Evolutionary conservation across 2,888 invertebrate species (phyloP), one percentile per base, ranked within the genome.

Genomic region (Yponomeuta sedellus): DNA sequence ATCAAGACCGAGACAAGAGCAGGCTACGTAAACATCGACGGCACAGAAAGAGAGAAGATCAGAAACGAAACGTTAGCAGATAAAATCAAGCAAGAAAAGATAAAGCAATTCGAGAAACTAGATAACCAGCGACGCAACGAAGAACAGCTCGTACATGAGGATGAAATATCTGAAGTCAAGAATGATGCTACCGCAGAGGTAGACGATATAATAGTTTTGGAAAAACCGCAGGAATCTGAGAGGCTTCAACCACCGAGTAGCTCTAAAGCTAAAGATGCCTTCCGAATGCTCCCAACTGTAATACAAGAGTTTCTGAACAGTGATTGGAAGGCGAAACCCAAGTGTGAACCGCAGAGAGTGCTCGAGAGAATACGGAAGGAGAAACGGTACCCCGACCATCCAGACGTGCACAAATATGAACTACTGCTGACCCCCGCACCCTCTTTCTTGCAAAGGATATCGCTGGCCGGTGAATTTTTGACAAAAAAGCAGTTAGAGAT

Each of bases 341-440:
- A 92, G 73, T 96, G 96, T 76, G 95, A 96, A 78, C 94, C 95
- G 5, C 95, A 95, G 74, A 86, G 91, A 59, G 92, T 97, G 85
- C 79, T 96, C 40, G 95, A 95, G 74, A 93, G 93, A 73, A 94
- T 96, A 68, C 92, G 94, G 3, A 92, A 92, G 68, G 93, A 94
- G 71, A 92, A 93, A 66, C 76, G 69, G 40, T 93, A 94, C 67
- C 92, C 92, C 10, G 94, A 94, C 76, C 85, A 91, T 69, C 92
- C 94, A 0, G 93, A 94, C 79, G 86, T 87, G 16, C 80, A 89
- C 59, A 93, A 93, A 76, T 96, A 94, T 81, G 93, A 95, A 68
- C 77, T 95, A 16, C 86, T 98, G 67, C 93, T 94, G 63, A 97
- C 98, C 74, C 94, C 94, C 65, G 95, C 96, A 1, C 97, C 96